Base-by-base conservation (phyloP, 2,888 invertebrate species). In the Stenoptilia bipunctidactyla region DNA sequence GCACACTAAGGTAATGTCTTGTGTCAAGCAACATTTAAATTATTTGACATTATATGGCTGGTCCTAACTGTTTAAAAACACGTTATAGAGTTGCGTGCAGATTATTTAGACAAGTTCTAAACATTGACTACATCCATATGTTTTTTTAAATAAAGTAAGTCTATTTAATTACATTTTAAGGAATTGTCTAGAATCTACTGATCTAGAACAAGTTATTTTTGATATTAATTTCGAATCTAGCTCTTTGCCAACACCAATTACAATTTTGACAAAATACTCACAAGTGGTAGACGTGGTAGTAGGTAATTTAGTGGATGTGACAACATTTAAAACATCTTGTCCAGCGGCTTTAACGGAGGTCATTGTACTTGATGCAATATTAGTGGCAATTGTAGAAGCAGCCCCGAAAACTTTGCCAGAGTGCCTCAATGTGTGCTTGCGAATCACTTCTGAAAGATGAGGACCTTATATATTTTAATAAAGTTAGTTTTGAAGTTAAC, bases 351-450 rank as follows among this genome's bases (percentile, higher is more conserved):
- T 83, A 48, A 67, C 72, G 43, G 83, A 62, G 35, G 75, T 74
- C 39, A 77, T 64, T 36, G 80, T 70, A 36, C 83, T 70, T 43
- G 85, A 70, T 44, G 85, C 83, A 38, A 85, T 62, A 38, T 83
- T 72, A 45, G 85, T 72, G 38, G 86, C 84, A n/a, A 30, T n/a
- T 38, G 87, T 85, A 39, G 85, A 77, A 42, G 84, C 70, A 55
- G 89, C 87, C 49, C 88, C 87, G 39, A 87, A 86, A 36, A 88
- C 89, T 53, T 89, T 89, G 46, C 91, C 91, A 42, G 91, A 90
- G 71, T 92, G 91, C 55, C 90, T 88, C 58, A 92, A 66, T 39
- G 90, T 89, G 66, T 93, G 92, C 56, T 88, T 89, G 49, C 90
- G 89, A 64, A 93, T 82, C 55, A 80, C 80, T 70, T 76, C 83